Evolutionary conservation across 53 echinoderm and acorn worm species (phyloP), one percentile per base, ranked within the genome.

Genomic region (Paelopatides confundens): DNA sequence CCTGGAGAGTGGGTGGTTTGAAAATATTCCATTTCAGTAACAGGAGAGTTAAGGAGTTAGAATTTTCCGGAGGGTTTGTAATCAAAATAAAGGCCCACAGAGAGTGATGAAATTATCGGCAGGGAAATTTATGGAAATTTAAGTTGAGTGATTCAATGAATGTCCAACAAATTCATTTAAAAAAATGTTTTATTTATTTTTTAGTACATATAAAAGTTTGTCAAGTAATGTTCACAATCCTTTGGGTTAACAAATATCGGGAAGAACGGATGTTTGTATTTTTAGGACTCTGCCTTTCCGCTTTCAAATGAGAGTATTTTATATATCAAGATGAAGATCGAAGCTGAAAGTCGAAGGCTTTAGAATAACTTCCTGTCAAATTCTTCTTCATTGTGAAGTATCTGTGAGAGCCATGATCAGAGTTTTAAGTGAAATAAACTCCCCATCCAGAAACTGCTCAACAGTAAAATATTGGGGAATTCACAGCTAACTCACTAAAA

Each of bases 1-100:
- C 74, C 39, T 74, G 47, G 74, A 74, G 74, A 74, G 74, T 74
- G 74, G 74, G 74, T 39, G 74, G 74, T 29, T 74, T 46, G 23
- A 74, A 74, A 35, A 43, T 74, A 74, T 74, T 10, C 39, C 24
- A 46, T 74, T 39, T 46, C 14, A 15, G 36, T 39, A 74, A 74
- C 39, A 4, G 46, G 74, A 46, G 74, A 74, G 74, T 74, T 74
- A 68, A 32, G 2, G 68, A 32, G 36, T 30, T 21, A 68, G 7
- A 14, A 8, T 71, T 39, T 4, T 40, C 37, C 28, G 21, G 47
- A 13, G 40, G 46, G n/a, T n/a, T 46, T 12, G 74, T 10, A 21
- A 74, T 74, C 27, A 74, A 21, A 40, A 17, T 9, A 74, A 35
- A 48, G n/a, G 24, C 58, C 74, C 74, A 74, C 18, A 8, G 38